Base-by-base conservation (phyloP, 2,113 vertebrate species). In the Rana temporaria region DNA sequence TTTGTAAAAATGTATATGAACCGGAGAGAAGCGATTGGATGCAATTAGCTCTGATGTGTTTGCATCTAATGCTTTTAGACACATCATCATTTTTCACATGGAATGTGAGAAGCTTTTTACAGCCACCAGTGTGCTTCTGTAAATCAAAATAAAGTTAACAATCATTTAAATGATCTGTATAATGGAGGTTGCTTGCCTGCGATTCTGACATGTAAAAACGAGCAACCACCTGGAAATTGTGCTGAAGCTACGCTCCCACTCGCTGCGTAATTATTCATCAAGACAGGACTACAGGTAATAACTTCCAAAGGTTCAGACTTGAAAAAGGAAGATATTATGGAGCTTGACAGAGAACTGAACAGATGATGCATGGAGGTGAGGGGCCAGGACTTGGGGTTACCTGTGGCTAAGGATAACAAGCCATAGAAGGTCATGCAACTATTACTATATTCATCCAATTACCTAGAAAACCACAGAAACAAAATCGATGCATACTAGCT, bases 141-240 rank as follows among this genome's bases (percentile, higher is more conserved):
- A 75, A 75, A 62, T 38, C 72, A 75, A 42, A 75, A 75, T 60
- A 75, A 75, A 75, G 57, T 42, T 62, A 75, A 62, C 72, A 75
- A 75, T 34, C 62, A 75, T 75, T 11, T 38, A 16, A 62, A 75
- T 75, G n/a, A n/a, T 60, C 57, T 19, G 15, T 32, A 73, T 34
- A 59, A 73, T 32, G 56, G 55, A 75, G 32, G 56, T 42, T 62
- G 59, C 56, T 38, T 60, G 32, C 30, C 55, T 34, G 24, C 16
- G 60, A 57, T 6, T 42, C 26, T 34, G 14, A 62, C 20, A 62
- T 75, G 57, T 75, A 75, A 75, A 70, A 75, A 75, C 62, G 32
- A 74, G 55, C 56, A 30, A 19, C 59, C 19, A 34, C 15, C 26
- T 34, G 18, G 38, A 59, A 75, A 75, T 75, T 38, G 60, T 75